Evolutionary conservation across 1,140 invertebrate species (phyloP).

Genomic region (Caenorhabditis tropicalis): DNA sequence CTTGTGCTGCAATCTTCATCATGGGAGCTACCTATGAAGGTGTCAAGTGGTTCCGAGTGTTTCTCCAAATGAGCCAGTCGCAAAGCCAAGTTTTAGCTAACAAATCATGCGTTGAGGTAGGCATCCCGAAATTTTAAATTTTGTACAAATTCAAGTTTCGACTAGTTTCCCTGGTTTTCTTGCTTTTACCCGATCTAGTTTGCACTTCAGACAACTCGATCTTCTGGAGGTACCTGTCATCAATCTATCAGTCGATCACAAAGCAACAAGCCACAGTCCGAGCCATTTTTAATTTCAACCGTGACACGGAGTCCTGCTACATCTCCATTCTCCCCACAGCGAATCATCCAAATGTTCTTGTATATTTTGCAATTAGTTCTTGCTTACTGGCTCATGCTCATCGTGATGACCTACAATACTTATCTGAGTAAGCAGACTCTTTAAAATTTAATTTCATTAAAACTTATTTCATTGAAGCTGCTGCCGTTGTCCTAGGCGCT

Average conservation of each 20-base stretch:
- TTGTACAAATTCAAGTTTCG: too few species aligned
- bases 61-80: slow-evolving; percentile 59
- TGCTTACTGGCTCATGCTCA: slow-evolving; percentile 91
- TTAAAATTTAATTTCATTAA: not conserved
- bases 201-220: slow-evolving; percentile 38
- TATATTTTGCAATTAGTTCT: slow-evolving; percentile 87
- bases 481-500: slow-evolving; percentile 86
- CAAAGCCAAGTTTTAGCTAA: not conserved
- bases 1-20: slow-evolving; percentile 61
- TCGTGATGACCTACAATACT: slow-evolving; percentile 96
- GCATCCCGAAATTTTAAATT: not conserved
- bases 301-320: not conserved
- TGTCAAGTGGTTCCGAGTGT: slow-evolving; percentile 66
- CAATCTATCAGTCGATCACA: not conserved
- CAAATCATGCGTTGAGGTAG: slow-evolving; percentile 16
- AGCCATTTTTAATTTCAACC: not conserved
- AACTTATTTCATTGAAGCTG: slow-evolving; percentile 72
- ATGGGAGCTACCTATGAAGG: slow-evolving; percentile 65
- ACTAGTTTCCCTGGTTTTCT: too few species aligned
- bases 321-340: slow-evolving; percentile 34
- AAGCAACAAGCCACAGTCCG: not conserved
- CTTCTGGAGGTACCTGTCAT: slow-evolving; percentile 31
- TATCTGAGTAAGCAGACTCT: slow-evolving; percentile 78
- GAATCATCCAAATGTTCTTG: slow-evolving; percentile 72
- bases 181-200: not conserved